Base-by-base conservation (phyloP, 2,113 vertebrate genomes). In the Malurus elegans region DNA sequence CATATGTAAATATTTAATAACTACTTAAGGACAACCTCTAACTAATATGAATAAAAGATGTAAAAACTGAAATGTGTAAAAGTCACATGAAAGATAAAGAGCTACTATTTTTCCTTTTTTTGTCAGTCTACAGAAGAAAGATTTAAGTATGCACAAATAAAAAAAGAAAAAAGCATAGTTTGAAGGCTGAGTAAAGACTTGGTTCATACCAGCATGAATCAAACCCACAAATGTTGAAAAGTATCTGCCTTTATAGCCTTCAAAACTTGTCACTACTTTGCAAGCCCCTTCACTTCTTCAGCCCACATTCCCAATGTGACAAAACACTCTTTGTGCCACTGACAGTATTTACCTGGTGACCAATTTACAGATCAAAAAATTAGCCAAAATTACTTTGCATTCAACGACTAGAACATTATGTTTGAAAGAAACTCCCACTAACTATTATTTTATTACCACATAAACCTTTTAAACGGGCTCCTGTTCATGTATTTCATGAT, bases 1-100 rank as follows among this genome's bases (percentile, higher is more conserved):
- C 3, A n/a, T 26, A 40, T 2, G 18, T 19, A 91, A 88, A 80
- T 79, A 86, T 72, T 82, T 69, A 65, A 44, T 79, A 76, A 61
- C 8, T 53, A 34, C 21, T 38, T 15, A 85, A 84, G 14, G 75
- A 69, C 20, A 75, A 69, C 1, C 13, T 53, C 20, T 34, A 64
- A 65, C 4, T 34, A 44, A 58, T 26, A 72, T 2, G 0, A 62
- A 76, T 19, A 1, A 6, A 69, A 61, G 21, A 29, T 1, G 1
- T 7, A 10, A 14, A 76, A 28, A 50, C 1, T 10, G 38, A 83
- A 73, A 29, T 45, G 42, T 12, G 6, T 60, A 29, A 67, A 75
- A 88, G 24, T 51, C 24, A 51, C 15, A 44, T 3, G 5, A 65
- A 93, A 61, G 6, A 31, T 45, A 61, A 51, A 84, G 12, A 83